phyloP scores from a whole-genome alignment of 1,140 invertebrate species.

The Calephelis nemesis region DNA sequence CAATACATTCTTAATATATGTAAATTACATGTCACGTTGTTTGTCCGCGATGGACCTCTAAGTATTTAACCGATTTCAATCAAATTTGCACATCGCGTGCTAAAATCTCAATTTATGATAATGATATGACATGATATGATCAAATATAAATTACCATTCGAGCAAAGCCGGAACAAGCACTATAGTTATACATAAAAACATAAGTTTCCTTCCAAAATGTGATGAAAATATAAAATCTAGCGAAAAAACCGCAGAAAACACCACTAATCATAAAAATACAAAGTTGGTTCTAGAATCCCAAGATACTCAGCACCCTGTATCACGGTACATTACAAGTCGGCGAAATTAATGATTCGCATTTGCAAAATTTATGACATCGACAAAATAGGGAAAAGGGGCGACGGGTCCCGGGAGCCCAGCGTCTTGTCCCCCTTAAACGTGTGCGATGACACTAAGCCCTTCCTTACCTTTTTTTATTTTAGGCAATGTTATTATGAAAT shows the following conservation, averaged over 20 bases:
- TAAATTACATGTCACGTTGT: no score
- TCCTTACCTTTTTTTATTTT: background rate
- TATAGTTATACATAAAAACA: no score
- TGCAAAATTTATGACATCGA: constrained; percentile 55
- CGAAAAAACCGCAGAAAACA: background rate
- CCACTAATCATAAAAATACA: constrained; percentile 5
- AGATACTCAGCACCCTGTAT: constrained; percentile 21
- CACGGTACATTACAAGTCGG: constrained; percentile 54
- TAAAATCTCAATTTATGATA: no score
- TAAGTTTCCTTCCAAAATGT: no score
- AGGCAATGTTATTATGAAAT: background rate
- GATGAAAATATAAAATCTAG: background rate
- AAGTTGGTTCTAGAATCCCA: background rate
- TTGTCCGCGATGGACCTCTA: no score
- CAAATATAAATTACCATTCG: no score
- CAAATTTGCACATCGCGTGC: no score
- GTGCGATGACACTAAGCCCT: constrained; percentile 5
- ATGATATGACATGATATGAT: no score
- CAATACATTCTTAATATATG: no score
- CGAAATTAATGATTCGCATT: constrained; percentile 65
- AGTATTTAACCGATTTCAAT: no score
- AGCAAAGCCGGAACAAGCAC: no score
- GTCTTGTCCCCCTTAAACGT: constrained; percentile 11
- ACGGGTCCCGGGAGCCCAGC: constrained; percentile 24
- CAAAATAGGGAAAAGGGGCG: constrained; percentile 42